Base-by-base conservation (phyloP, 2,888 invertebrate genomes). In the Chrysolina oricalcia region DNA sequence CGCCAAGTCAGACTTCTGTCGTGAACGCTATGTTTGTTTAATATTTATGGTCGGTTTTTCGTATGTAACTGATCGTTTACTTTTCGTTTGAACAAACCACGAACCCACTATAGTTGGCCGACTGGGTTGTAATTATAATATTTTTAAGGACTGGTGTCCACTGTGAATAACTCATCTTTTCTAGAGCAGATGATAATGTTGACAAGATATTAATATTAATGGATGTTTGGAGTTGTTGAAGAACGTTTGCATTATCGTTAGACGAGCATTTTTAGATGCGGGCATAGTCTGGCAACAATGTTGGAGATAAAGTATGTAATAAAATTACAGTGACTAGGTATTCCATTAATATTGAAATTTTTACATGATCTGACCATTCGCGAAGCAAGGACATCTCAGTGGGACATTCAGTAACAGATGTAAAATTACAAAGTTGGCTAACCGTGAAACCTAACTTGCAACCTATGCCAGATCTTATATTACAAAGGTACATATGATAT, bases 1-100 rank as follows among this genome's bases (percentile, higher is more conserved):
- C 81, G 82, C 83, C 83, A 82, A 81, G 78, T 81, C 79, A 82
- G 80, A 82, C 80, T 82, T 82, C 80, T 82, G 82, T 78, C 82
- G 81, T 82, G 81, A 83, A 81, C 77, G 79, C 78, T 78, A 76
- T 81, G 82, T 83, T 83, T 82, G 77, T 80, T 82, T 83, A 83
- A 82, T 83, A 81, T 81, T 79, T 80, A 81, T 78, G 80, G 78
- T 79, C 78, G 76, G 77, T 76, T 78, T 75, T 75, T 78, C 72
- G 66, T 76, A 77, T 78, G 78, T 75, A 75, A 78, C 75, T 69
- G 74, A 74, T 78, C 76, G 74, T 78, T 78, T 72, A 78, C 71
- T 74, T 71, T 70, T 75, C 64, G 63, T 75, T 75, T 62, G 71
- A 76, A 72, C 72, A 65, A 70, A 70, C 70, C 50, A 70, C 70